These are phyloP conservation scores for Drosophila peninsularis DNA, from an alignment of 2,888 invertebrate species.

Conservation along the genomic window DNA sequence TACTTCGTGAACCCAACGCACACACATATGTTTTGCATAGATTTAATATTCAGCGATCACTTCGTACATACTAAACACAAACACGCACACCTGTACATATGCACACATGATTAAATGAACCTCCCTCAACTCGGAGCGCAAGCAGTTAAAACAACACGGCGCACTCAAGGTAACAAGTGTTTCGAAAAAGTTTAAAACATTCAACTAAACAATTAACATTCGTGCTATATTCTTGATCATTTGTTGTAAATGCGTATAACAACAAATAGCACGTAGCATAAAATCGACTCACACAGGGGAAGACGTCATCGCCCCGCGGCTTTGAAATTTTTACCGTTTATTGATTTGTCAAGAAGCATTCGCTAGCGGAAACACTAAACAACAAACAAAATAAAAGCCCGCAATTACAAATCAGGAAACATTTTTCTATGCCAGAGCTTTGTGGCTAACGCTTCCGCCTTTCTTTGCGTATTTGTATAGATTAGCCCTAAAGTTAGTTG, in stretches of 20 bases:
- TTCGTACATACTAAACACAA: slow-evolving; percentile 5
- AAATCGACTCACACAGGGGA: slow-evolving; percentile 6
- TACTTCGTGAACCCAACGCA: slow-evolving; percentile 42
- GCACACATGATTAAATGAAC: slow-evolving; percentile 61
- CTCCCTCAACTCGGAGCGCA: slow-evolving; percentile 65
- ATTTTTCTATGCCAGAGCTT: slow-evolving; percentile 3
- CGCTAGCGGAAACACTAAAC: slow-evolving; percentile 51
- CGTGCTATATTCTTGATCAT: slow-evolving; percentile 16
- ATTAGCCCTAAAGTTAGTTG: slow-evolving; percentile 7
- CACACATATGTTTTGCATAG: neutral
- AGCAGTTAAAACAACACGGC: slow-evolving; percentile 35
- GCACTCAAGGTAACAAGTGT: slow-evolving; percentile 75
- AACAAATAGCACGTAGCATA: slow-evolving; percentile 40
- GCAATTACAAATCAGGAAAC: slow-evolving; percentile 63
- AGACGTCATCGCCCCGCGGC: slow-evolving; percentile 16
- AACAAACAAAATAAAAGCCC: slow-evolving; percentile 12
- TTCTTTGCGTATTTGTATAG: slow-evolving; percentile 34
- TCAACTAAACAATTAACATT: slow-evolving; percentile 53
- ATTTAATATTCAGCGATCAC: slow-evolving; percentile 22
- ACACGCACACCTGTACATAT: slow-evolving; percentile 2
- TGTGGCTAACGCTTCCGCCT: slow-evolving; percentile 53
- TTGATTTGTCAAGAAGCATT: slow-evolving; percentile 71
- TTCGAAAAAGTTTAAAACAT: slow-evolving; percentile 55
- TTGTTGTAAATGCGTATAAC: slow-evolving; percentile 46
- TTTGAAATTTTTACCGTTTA: slow-evolving; percentile 46